Percentiles rank a stretch among this genome's conserved stretches.
phyloP scores from a whole-genome alignment of 35 echinoderm and acorn worm species.

The Apostichopus californicus region DNA sequence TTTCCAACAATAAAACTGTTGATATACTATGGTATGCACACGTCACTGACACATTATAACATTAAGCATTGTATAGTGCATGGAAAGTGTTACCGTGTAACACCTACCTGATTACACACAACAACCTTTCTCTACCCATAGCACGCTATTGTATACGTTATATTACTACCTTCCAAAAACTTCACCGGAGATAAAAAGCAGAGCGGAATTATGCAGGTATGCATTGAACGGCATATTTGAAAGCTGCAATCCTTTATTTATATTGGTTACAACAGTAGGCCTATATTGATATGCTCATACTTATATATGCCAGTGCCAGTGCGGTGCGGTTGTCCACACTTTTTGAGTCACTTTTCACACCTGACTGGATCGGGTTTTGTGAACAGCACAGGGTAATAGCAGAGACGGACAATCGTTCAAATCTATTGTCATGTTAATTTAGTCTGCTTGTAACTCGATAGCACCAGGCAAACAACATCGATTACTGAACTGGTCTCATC shows the following conservation, averaged over 20 bases:
- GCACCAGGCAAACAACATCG: background rate
- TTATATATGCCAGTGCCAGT: background rate
- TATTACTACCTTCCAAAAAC: background rate
- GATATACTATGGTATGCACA: no score
- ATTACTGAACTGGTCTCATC: background rate
- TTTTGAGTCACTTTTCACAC: background rate
- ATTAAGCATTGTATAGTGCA: no score
- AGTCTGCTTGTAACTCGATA: background rate
- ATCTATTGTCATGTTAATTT: conserved; percentile 1
- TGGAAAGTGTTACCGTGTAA: no score
- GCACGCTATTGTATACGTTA: background rate
- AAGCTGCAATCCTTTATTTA: background rate
- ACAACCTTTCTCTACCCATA: no score
- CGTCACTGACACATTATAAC: no score
- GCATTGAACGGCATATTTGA: background rate
- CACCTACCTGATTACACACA: no score
- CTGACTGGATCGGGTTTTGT: background rate
- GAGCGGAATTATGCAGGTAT: background rate
- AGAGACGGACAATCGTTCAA: background rate
- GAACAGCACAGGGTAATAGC: background rate
- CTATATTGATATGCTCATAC: background rate
- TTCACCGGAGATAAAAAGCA: background rate
- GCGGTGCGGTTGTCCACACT: background rate
- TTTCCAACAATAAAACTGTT: no score
- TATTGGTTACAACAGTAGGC: background rate